Evolutionary conservation across 2,113 vertebrate genomes (phyloP), one percentile per base, ranked within the genome.

Genomic region (Antechinus stuartii): DNA sequence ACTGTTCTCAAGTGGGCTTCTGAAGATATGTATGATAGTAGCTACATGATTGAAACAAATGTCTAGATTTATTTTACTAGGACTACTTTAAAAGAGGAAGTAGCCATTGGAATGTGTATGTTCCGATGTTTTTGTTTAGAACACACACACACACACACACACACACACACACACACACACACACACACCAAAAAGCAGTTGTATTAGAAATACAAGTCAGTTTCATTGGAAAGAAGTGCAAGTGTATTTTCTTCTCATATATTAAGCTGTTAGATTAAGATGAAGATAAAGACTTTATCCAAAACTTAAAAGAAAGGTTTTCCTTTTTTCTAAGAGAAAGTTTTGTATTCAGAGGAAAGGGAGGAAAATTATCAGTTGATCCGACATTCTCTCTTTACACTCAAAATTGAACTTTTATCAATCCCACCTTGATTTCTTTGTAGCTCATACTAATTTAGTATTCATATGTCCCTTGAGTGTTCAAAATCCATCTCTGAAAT

Each of bases 401-500:
- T 84, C n/a, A 42, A 14, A 68, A 22, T 42, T 42, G 68, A 42
- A 84, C 68, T 84, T 84, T 84, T 22, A 22, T 42, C n/a, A 84
- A n/a, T 84, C 42, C 35, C 19, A 8, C 42, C n/a, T 91, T 57
- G 50, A 27, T 54, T 56, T 24, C 46, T 61, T 42, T 93, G 90
- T 49, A 96, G 22, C 84, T 19, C 56, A 90, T 92, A 1, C 27
- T 93, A 76, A 47, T 93, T 84, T 92, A 91, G 26, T 92, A 30
- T 96, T 96, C 89, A 89, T 91, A 56, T 94, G 4, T 47, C 53
- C 57, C 49, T 94, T 56, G 35, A 93, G 92, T 92, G 53, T 94
- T 68, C 61, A 49, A 91, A 94, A 93, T 61, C 4, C 23, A 76
- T 49, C 90, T 54, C 50, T 35, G 46, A 54, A 22, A 46, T 19